Percentiles rank a stretch among this genome's conserved stretches.
Conservation (phyloP, 2,888 invertebrate genomes). For the Rambutsinella grinnellia region DNA sequence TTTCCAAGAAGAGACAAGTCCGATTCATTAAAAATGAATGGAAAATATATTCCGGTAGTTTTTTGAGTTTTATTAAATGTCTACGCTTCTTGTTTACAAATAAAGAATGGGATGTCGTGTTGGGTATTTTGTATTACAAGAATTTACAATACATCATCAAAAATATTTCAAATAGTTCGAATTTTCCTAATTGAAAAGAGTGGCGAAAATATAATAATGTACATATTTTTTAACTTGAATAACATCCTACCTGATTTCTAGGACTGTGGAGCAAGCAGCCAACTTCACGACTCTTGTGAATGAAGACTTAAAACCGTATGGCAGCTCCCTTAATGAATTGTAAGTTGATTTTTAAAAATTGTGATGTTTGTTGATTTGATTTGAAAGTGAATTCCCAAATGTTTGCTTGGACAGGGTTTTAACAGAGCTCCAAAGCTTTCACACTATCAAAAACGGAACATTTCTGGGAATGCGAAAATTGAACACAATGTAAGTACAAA, state of each 20-base stretch:
- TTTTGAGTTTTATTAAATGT: no score
- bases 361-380: background rate
- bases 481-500: conserved; percentile 57
- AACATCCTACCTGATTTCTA: no score
- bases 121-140: no score
- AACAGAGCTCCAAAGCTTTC: conserved; percentile 56
- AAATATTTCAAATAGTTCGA: conserved; percentile 10
- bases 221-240: conserved; percentile 1
- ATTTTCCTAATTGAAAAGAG: no score
- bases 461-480: conserved; percentile 58
- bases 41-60: no score
- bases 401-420: conserved; percentile 44
- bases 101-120: no score
- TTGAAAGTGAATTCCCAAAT: conserved; percentile 6
- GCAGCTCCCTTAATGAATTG: conserved; percentile 57
- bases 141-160: no score
- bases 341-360: conserved; percentile 42
- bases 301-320: conserved; percentile 56
- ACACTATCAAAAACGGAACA: conserved; percentile 51
- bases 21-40: no score
- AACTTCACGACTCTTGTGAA: conserved; percentile 61
- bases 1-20: no score
- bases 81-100: no score
- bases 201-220: background rate
- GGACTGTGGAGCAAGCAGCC: conserved; percentile 59